Conservation (phyloP, 2,888 invertebrate genomes). For the Dioctria rufipes region DNA sequence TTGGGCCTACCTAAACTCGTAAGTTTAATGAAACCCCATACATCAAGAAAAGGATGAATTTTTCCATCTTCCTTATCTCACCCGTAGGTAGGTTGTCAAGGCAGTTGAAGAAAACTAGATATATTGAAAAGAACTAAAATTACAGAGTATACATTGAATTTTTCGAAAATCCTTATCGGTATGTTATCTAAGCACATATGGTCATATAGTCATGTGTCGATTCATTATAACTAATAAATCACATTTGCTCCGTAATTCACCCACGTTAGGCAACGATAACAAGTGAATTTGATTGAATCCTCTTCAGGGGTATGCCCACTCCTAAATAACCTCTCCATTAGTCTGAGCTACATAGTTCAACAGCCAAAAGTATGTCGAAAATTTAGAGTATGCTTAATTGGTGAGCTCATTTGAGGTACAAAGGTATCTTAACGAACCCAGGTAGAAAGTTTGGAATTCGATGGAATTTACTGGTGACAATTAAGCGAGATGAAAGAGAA, state of each 20-base stretch:
- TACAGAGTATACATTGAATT: no score
- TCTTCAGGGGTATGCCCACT: neutral
- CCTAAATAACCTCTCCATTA: neutral
- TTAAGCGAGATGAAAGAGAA: no score
- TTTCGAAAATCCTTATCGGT: no score
- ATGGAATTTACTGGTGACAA: constrained; percentile 11
- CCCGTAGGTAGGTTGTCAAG: no score
- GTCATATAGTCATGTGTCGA: no score
- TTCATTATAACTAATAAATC: constrained; percentile 17
- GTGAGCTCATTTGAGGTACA: constrained; percentile 40
- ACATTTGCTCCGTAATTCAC: constrained; percentile 26
- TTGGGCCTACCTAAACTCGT: no score
- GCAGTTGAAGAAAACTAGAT: no score
- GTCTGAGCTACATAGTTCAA: neutral
- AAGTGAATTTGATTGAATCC: constrained; percentile 21
- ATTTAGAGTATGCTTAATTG: constrained; percentile 33
- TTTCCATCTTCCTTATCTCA: no score
- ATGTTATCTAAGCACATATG: no score
- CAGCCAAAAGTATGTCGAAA: constrained; percentile 34
- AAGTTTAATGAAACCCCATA: no score
- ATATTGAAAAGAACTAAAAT: no score
- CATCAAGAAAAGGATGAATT: no score
- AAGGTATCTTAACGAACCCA: constrained; percentile 40
- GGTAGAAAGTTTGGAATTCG: constrained; percentile 16
- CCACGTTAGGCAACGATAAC: constrained; percentile 25